phyloP scores from a whole-genome alignment of 1,140 invertebrate species.

The Gonatopus flavifemur region DNA sequence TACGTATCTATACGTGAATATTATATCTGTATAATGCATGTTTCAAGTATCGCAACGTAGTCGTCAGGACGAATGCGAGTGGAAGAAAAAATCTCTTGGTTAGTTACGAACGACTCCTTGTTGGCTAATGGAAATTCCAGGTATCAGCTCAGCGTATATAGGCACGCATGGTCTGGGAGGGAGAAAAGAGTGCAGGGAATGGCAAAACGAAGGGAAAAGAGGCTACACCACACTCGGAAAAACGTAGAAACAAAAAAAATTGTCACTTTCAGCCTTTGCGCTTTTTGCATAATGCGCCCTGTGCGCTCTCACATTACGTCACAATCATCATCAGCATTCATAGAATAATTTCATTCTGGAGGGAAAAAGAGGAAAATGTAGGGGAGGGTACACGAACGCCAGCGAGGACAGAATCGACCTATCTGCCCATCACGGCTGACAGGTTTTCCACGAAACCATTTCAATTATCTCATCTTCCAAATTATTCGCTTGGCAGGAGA shows the following conservation, averaged over 20 bases:
- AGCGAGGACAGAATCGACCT: conserved; percentile 18
- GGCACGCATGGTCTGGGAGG: conserved; percentile 12
- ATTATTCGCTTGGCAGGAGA: conserved; percentile 42
- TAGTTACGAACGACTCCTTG: conserved; percentile 23
- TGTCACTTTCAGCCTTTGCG: conserved; percentile 39
- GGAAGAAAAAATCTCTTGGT: conserved; percentile 20
- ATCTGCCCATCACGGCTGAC: conserved; percentile 42
- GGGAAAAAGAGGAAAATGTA: no score
- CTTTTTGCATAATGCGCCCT: conserved; percentile 41
- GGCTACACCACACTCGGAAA: conserved; percentile 18
- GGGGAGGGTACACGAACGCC: conserved; percentile 11
- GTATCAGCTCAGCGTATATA: conserved; percentile 32
- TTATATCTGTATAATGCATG: no score
- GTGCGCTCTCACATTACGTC: no score
- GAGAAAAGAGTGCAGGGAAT: not conserved
- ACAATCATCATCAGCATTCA: conserved; percentile 50
- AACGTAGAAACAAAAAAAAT: conserved; percentile 43
- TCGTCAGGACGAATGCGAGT: no score
- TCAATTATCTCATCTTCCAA: conserved; percentile 50
- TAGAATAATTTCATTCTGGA: conserved; percentile 50
- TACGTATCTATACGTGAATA: no score
- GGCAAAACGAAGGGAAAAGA: not conserved
- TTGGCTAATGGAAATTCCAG: conserved; percentile 47
- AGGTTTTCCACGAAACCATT: conserved; percentile 41
- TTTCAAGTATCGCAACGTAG: no score